Conservation (phyloP, 2,888 invertebrate genomes). For the Troglohyphantes excavatus region DNA sequence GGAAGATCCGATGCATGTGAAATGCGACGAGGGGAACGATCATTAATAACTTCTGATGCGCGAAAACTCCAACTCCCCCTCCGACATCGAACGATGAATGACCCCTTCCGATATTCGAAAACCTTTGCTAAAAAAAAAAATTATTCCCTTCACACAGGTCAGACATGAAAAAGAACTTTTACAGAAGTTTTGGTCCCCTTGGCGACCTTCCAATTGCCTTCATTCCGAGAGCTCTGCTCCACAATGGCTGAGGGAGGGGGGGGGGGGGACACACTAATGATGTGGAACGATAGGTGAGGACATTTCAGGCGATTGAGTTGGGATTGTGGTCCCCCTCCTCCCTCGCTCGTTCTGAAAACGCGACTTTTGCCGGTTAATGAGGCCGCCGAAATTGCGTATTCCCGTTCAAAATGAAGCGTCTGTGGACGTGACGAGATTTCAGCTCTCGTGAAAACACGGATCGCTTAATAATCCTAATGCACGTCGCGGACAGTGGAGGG, state of each 20-base stretch:
- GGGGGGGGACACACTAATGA: slow-evolving; percentile 22
- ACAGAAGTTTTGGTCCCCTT: not conserved
- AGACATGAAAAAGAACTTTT: not conserved
- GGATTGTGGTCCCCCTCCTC: too few relatives aligned
- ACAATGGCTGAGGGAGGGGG: not conserved
- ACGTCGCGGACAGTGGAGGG: too few relatives aligned
- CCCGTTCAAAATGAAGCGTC: too few relatives aligned
- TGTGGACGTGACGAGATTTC: too few relatives aligned
- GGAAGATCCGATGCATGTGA: not conserved
- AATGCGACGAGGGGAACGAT: too few relatives aligned
- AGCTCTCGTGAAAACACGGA: too few relatives aligned
- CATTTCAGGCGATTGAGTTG: not conserved
- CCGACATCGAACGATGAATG: slow-evolving; percentile 7
- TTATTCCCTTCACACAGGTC: not conserved
- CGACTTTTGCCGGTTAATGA: too few relatives aligned
- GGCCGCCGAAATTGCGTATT: too few relatives aligned
- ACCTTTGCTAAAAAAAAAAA: slow-evolving; percentile 4
- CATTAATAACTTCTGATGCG: slow-evolving; percentile 5
- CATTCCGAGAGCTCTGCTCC: slow-evolving; percentile 35
- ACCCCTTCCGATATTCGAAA: not conserved
- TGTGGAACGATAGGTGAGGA: slow-evolving; percentile 26
- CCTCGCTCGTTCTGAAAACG: too few relatives aligned
- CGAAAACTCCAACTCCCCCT: not conserved
- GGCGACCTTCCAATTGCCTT: slow-evolving; percentile 53
- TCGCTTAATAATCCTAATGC: too few relatives aligned